Base-by-base conservation (phyloP, 2,797 vertebrate species). In the Austrolebias charrua region DNA sequence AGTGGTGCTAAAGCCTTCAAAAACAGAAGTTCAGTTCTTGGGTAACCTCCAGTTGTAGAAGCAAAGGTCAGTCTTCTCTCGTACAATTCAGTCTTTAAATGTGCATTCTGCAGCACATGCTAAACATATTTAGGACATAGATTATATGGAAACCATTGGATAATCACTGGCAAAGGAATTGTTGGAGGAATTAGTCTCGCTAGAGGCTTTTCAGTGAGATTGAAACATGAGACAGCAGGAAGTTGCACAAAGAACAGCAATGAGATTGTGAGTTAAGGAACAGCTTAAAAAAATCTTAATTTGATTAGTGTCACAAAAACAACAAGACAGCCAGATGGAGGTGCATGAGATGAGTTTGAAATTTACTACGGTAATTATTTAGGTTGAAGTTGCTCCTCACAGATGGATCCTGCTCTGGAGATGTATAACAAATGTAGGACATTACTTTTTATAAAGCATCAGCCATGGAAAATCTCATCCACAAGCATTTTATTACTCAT, bases 131-230 rank as follows among this genome's bases (percentile, higher is more conserved):
- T 83, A 60, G 71, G 35, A 74, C 75, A 60, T 74, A 67, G 50
- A 69, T 73, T 46, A 64, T 67, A 70, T 61, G 66, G 61, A 64
- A 66, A 62, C 66, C 69, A 59, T 76, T 72, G 78, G 63, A 59
- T 90, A 86, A 89, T 88, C 86, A 74, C 63, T 42, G 89, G 90
- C 89, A 82, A 89, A 7, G 64, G 75, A 82, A 80, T 46, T 70
- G 66, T 58, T 29, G 50, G 45, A 48, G 60, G 66, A 61, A 57
- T 80, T 74, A 33, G 75, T 50, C 49, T 69, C 6, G 46, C 69
- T 57, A 29, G 82, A 81, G 52, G 60, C 19, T 57, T 59, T 71
- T 79, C 62, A 64, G 54, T 56, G 66, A 78, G 81, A 83, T 83
- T 63, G 81, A 52, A 85, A 88, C 69, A 18, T 63, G 67, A 87